Conservation (phyloP, 2,113 vertebrate genomes). For the Gymnocephalus cernua region DNA sequence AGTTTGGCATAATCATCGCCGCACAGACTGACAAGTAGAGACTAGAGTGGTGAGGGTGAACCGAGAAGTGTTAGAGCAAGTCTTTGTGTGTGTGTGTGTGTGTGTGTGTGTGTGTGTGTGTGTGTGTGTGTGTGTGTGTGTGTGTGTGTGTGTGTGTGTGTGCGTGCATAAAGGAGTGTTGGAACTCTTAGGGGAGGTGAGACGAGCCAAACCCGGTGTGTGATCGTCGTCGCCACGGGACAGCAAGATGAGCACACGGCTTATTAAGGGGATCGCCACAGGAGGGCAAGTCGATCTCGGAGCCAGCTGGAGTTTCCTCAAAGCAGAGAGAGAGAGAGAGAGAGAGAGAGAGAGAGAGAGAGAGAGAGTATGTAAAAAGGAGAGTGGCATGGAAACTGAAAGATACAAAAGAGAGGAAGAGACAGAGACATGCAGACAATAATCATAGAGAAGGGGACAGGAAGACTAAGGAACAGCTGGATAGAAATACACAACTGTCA, state of each 20-base stretch:
- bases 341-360: conserved; percentile 8
- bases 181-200: conserved; percentile 26
- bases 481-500: background rate
- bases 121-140: conserved; percentile 14
- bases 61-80: background rate
- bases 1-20: conserved; percentile 18
- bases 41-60: background rate
- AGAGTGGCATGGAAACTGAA: background rate
- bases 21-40: conserved; percentile 3
- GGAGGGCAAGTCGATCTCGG: conserved; percentile 54
- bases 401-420: background rate
- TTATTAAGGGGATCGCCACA: conserved; percentile 53
- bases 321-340: conserved; percentile 23
- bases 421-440: background rate
- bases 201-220: conserved; percentile 45
- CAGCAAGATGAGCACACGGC: conserved; percentile 19
- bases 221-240: conserved; percentile 60
- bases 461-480: background rate
- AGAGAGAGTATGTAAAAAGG: background rate
- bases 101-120: background rate
- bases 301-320: conserved; percentile 62
- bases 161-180: background rate
- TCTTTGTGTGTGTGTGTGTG: conserved; percentile 1
- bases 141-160: conserved; percentile 2
- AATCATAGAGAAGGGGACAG: background rate